Evolutionary conservation across 2,888 invertebrate genomes (phyloP).

Genomic region (Boloria euphrosyne): DNA sequence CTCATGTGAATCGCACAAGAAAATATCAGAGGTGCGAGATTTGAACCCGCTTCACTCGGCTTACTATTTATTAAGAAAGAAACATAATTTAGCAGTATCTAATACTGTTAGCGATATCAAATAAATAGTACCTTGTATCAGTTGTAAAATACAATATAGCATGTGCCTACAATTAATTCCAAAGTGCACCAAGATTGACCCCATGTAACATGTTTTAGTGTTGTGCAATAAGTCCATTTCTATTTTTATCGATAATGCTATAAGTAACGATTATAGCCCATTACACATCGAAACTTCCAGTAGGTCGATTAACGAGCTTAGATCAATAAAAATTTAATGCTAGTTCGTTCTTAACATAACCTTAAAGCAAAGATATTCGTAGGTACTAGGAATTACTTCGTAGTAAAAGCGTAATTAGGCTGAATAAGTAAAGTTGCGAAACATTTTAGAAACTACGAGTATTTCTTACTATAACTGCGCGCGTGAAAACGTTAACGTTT

Average conservation of each 20-base stretch:
- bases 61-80: too few relatives aligned
- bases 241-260: slow-evolving; percentile 64
- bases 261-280: slow-evolving; percentile 61
- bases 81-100: neutral
- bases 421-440: too few relatives aligned
- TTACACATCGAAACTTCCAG: slow-evolving; percentile 55
- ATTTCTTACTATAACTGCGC: too few relatives aligned
- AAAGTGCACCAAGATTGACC: slow-evolving; percentile 22
- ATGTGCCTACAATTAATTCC: slow-evolving; percentile 1
- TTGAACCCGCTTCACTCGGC: too few relatives aligned
- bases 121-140: neutral
- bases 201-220: slow-evolving; percentile 37
- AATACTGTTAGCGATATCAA: neutral
- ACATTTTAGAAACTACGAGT: too few relatives aligned
- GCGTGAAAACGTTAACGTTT: too few relatives aligned
- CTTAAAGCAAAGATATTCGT: slow-evolving; percentile 17
- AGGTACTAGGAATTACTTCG: too few relatives aligned
- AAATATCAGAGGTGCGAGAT: too few relatives aligned
- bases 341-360: slow-evolving; percentile 35
- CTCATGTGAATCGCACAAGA: too few relatives aligned
- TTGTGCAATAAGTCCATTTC: slow-evolving; percentile 59
- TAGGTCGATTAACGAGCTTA: slow-evolving; percentile 55
- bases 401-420: too few relatives aligned
- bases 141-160: neutral
- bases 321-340: slow-evolving; percentile 35